Evolutionary conservation across 2,797 vertebrate species (phyloP).

Genomic region (Gambusia yucatana): DNA sequence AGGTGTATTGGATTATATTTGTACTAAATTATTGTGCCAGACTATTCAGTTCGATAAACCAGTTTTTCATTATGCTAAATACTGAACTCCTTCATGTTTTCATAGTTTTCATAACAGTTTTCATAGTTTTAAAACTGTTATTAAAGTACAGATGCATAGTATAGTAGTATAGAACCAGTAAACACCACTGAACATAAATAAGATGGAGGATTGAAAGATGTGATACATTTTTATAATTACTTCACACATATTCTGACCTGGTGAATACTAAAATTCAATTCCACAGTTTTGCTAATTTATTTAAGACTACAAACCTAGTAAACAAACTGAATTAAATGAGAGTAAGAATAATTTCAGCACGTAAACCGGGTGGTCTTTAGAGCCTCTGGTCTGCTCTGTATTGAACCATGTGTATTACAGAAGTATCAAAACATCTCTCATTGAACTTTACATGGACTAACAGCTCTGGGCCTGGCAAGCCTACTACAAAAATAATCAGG

Average conservation of each 20-base stretch:
- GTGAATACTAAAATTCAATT: background rate
- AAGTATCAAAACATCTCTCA: conserved; percentile 67
- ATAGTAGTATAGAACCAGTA: background rate
- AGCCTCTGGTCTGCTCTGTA: conserved; percentile 41
- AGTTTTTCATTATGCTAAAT: background rate
- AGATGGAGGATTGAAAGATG: background rate
- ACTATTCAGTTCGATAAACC: background rate
- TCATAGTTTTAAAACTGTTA: background rate
- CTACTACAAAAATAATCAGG: conserved; percentile 76
- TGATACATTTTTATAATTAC: background rate
- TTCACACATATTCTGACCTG: background rate
- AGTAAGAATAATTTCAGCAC: conserved; percentile 53
- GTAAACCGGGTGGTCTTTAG: conserved; percentile 69
- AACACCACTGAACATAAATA: background rate
- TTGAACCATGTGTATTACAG: conserved; percentile 70
- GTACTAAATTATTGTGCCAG: background rate
- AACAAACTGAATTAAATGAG: conserved; percentile 29
- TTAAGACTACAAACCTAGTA: background rate
- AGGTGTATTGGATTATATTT: background rate
- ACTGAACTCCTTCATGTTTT: background rate
- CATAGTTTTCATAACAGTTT: too few species aligned
- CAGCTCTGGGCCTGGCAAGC: conserved; percentile 65
- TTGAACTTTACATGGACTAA: conserved; percentile 74
- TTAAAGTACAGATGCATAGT: background rate
- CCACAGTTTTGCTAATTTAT: background rate